phyloP scores from a whole-genome alignment of 23 tunicate species.

The Styela plicata region DNA sequence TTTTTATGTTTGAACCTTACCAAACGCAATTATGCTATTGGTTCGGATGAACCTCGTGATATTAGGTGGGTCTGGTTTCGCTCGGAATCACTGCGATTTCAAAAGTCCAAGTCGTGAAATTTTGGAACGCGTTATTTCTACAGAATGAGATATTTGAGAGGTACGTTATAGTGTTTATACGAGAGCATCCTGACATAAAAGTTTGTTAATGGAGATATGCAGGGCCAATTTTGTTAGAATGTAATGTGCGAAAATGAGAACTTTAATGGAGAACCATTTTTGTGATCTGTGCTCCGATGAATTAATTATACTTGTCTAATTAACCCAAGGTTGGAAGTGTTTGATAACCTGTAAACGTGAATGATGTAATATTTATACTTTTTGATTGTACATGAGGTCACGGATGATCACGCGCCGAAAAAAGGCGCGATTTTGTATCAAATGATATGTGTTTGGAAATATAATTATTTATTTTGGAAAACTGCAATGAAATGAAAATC shows the following conservation, averaged over 20 bases:
- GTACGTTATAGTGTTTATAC: not conserved
- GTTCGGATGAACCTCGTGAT: not conserved
- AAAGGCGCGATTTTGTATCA: too few species aligned
- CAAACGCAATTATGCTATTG: not conserved
- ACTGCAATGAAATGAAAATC: too few species aligned
- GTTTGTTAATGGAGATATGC: too few species aligned
- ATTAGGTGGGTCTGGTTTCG: not conserved
- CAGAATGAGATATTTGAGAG: not conserved
- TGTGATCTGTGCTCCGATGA: not conserved
- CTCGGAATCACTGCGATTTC: not conserved
- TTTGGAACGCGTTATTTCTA: not conserved
- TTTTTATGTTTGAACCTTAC: not conserved
- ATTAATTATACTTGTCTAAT: too few species aligned
- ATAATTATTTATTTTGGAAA: too few species aligned
- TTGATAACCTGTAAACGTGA: too few species aligned
- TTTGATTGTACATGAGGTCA: too few species aligned
- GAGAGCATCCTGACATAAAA: not conserved
- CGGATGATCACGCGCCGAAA: too few species aligned
- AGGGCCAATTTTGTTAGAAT: not conserved
- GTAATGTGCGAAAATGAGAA: not conserved
- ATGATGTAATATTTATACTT: too few species aligned
- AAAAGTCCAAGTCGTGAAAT: not conserved
- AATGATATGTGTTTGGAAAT: too few species aligned
- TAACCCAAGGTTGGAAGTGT: too few species aligned
- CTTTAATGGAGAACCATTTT: not conserved